These are phyloP conservation scores for Meriones unguiculatus DNA, from an alignment of 2,113 vertebrate genomes.

Conservation along the genomic window DNA sequence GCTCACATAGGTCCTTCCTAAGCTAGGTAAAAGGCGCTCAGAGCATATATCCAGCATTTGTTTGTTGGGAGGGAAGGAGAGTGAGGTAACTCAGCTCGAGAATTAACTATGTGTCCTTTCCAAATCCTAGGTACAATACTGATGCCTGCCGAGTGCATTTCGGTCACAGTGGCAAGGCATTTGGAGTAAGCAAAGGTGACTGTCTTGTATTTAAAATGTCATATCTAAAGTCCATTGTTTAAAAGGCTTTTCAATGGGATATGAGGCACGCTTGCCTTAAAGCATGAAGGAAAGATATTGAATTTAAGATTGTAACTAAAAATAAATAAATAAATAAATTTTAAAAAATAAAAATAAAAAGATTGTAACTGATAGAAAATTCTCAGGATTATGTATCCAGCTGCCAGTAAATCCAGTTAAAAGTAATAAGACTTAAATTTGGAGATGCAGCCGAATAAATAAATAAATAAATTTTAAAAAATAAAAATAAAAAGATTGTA, in stretches of 20 bases:
- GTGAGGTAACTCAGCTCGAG: not conserved
- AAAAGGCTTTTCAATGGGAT: conserved; percentile 15
- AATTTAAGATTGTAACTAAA: conserved; percentile 19
- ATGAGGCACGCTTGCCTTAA: conserved; percentile 54
- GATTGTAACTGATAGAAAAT: conserved; percentile 56
- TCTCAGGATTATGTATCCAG: not conserved
- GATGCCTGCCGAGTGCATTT: not conserved
- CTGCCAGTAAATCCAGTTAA: conserved; percentile 49
- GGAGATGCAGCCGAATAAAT: conserved; percentile 29
- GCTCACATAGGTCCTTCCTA: not conserved
- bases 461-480: too few species aligned
- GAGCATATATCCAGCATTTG: conserved; percentile 29
- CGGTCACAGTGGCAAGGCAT: not conserved
- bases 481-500: not conserved
- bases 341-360: not conserved
- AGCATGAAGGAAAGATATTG: conserved; percentile 49
- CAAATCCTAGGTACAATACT: not conserved
- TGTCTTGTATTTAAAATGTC: conserved; percentile 55
- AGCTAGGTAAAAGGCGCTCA: not conserved
- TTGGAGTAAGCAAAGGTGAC: not conserved
- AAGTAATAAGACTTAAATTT: conserved; percentile 39
- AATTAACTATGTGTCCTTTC: not conserved
- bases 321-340: too few species aligned
- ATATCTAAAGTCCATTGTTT: conserved; percentile 57
- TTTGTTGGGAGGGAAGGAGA: not conserved